Evolutionary conservation across 2,113 vertebrate genomes (phyloP).

Genomic region (human (Homo sapiens)): GRCh38 chrX:123281501-123282000

Average conservation of each 20-base stretch:
- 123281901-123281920: neutral
- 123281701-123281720: constrained; percentile 15
- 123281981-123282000: neutral
- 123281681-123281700: neutral
- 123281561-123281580: neutral
- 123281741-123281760: constrained; percentile 3
- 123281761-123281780: constrained; percentile 12
- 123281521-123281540: neutral
- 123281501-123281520: neutral
- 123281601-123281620: neutral
- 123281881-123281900: neutral
- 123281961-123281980: too few relatives aligned
- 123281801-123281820: constrained; percentile 8
- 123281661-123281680: neutral
- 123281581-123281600: neutral
- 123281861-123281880: neutral
- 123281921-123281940: neutral
- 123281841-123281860: neutral
- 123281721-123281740: neutral
- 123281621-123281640: neutral
- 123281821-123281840: neutral
- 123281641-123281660: neutral
- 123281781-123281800: constrained; percentile 19
- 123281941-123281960: neutral
- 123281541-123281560: constrained; percentile 13